phyloP scores from a whole-genome alignment of 2,113 vertebrate species.

The Glaucidium brasilianum region DNA sequence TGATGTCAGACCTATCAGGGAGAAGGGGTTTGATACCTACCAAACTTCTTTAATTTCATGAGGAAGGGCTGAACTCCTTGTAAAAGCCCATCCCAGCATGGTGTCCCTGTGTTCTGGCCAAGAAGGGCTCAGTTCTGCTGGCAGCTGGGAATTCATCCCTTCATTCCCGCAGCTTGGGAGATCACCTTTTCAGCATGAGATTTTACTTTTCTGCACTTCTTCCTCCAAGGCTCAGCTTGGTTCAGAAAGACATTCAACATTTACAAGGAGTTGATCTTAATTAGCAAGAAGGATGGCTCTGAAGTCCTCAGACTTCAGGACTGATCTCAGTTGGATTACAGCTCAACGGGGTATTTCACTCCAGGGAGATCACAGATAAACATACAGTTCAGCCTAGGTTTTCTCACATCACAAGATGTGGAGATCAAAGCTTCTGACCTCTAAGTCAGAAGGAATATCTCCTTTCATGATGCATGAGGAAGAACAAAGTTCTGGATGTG shows the following conservation, averaged over 20 bases:
- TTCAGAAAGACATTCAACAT: neutral
- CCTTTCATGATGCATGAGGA: neutral
- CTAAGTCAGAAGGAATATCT: neutral
- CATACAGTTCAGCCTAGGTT: accelerated
- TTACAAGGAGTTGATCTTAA: neutral
- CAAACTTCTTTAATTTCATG: neutral
- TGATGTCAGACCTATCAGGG: neutral
- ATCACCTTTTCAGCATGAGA: neutral
- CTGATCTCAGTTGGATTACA: neutral
- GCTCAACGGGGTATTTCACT: accelerated
- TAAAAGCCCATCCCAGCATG: neutral
- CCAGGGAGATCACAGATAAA: neutral
- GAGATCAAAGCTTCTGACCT: neutral
- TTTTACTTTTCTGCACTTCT: neutral
- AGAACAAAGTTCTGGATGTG: neutral
- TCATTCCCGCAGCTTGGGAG: neutral
- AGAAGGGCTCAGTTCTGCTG: neutral
- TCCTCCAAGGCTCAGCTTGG: neutral
- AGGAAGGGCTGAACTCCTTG: neutral
- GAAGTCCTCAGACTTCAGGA: neutral
- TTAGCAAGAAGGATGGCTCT: neutral
- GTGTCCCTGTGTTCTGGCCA: neutral
- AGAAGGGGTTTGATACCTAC: neutral
- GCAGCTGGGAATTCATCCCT: neutral
- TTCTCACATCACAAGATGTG: accelerated